Base-by-base conservation (phyloP, 2,888 invertebrate genomes). In the Drosophila kanekoi region DNA sequence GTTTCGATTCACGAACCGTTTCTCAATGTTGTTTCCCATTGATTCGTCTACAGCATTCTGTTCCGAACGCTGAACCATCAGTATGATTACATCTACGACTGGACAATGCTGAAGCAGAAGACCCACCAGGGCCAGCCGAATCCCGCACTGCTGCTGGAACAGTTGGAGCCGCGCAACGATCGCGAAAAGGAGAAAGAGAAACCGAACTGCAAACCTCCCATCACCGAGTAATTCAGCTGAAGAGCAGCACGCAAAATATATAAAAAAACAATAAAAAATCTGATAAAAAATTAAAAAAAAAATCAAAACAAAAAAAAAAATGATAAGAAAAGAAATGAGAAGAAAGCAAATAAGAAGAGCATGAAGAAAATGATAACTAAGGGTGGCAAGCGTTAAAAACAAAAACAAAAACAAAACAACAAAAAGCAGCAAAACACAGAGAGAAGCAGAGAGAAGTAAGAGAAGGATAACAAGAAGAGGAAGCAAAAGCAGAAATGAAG, bases 1-100 rank as follows among this genome's bases (percentile, higher is more conserved):
- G 2, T 23, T 23, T 6, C 23, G 8, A 28, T 8, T 8, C 8
- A 28, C 28, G 28, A 28, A 28, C 28, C 2, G 8, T 28, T 28
- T 28, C 28, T 28, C 28, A 28, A 28, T 28, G 28, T 28, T 28
- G 9, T 37, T 62, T 69, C 33, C 40, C 48, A 47, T 69, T 35
- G 6, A 11, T 43, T 1, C 8, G 47, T 52, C 76, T 98, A 97
- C 95, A 97, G 99, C 93, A 99, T 99, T 93, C 95, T 99, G 92
- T 99, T 99, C 95, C 97, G 99, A 93, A 99, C 99, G 85, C 95
- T 99, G 92, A 99, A 99, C 94, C 98, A 99, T 93, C 98, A 98
- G 93, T 99, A 98, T 93, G 99, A 99, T 94, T 99, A 98, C 94
- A 97, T 97, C 90, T 99, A 99, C 93, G 99, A 99, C 94, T 99